Conservation (phyloP, 2,888 invertebrate genomes). For the Dioctria linearis region DNA sequence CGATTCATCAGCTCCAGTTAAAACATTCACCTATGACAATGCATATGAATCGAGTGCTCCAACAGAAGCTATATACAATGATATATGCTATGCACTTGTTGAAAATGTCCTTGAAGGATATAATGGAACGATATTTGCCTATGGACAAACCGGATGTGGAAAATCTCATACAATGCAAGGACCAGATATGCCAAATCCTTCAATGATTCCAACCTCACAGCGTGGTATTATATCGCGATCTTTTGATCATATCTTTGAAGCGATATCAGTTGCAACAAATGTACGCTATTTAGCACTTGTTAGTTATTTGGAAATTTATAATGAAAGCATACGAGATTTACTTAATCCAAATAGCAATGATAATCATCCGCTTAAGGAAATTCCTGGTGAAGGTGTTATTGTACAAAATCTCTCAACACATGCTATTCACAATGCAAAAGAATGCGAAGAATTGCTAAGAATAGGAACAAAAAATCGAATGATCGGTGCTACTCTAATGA, state of each 20-base stretch:
- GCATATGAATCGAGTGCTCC: constrained; percentile 83
- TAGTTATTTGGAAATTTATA: constrained; percentile 92
- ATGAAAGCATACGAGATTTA: constrained; percentile 93
- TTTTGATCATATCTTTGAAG: constrained; percentile 92
- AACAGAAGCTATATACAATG: constrained; percentile 90
- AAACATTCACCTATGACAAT: constrained; percentile 87
- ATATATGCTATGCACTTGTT: constrained; percentile 86
- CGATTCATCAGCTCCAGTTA: constrained; percentile 76
- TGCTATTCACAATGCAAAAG: constrained; percentile 83
- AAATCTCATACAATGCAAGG: constrained; percentile 95
- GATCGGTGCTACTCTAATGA: constrained; percentile 91
- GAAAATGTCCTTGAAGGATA: constrained; percentile 93
- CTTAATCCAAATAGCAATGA: constrained; percentile 77
- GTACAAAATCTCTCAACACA: constrained; percentile 78
- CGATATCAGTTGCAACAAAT: constrained; percentile 81
- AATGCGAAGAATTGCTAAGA: constrained; percentile 83
- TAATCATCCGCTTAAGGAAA: constrained; percentile 72
- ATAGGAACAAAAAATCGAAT: constrained; percentile 85
- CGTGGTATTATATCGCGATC: constrained; percentile 82
- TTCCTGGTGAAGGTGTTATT: constrained; percentile 72
- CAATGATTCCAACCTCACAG: constrained; percentile 60
- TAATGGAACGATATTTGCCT: constrained; percentile 94
- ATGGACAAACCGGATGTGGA: constrained; percentile 94
- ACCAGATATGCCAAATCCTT: constrained; percentile 48
- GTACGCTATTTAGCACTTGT: constrained; percentile 76